Evolutionary conservation across 1,140 invertebrate genomes (phyloP).

Genomic region (Anadara kagoshimensis): DNA sequence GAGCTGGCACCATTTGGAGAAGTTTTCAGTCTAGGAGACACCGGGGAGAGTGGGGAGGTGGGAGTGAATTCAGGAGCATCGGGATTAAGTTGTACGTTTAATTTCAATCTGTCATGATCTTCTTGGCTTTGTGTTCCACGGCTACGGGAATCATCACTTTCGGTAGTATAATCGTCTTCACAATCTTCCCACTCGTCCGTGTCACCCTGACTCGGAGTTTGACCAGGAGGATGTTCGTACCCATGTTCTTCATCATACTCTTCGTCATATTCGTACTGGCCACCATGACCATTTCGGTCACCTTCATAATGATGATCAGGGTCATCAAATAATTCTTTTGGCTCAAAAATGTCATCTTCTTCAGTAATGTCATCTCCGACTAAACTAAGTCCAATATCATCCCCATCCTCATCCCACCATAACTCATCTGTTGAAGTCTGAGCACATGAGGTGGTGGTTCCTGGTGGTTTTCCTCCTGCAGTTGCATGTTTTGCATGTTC

Average conservation of each 20-base stretch:
- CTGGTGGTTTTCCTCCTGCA: background rate
- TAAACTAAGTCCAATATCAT: conserved; percentile 30
- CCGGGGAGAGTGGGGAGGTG: conserved; percentile 47
- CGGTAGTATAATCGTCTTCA: conserved; percentile 37
- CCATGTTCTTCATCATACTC: conserved; percentile 17
- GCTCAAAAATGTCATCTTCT: conserved; percentile 40
- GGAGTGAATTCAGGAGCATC: conserved; percentile 58
- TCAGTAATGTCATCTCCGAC: conserved; percentile 16
- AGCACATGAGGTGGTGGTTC: conserved; percentile 9
- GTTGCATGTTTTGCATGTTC: background rate
- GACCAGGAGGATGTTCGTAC: conserved; percentile 21
- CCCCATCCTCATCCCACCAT: conserved; percentile 44
- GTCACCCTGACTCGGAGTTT: conserved; percentile 41
- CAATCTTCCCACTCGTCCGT: conserved; percentile 60
- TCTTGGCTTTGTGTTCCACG: conserved; percentile 22
- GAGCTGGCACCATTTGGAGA: too few species aligned
- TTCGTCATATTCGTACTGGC: conserved; percentile 18
- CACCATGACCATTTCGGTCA: background rate
- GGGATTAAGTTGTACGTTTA: conserved; percentile 55
- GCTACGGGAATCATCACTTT: conserved; percentile 36
- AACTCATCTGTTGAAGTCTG: conserved; percentile 32
- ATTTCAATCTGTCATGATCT: conserved; percentile 14
- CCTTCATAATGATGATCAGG: conserved; percentile 6
- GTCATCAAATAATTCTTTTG: conserved; percentile 33
- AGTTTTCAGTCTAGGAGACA: background rate